phyloP scores from a whole-genome alignment of 2,113 vertebrate genomes.

The Trinectes maculatus region DNA sequence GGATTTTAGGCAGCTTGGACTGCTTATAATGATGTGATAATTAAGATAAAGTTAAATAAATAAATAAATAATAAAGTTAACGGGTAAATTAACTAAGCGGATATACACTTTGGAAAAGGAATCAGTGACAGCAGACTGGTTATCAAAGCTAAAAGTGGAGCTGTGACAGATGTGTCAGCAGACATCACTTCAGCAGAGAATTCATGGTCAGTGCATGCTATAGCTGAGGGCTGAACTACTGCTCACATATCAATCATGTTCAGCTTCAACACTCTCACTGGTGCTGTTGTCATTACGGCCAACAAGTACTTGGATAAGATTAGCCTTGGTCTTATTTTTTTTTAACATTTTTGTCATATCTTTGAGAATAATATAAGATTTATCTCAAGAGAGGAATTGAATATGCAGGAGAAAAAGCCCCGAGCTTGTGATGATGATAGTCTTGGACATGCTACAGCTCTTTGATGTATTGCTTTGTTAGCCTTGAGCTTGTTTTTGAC shows the following conservation, averaged over 20 bases:
- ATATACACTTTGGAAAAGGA: not conserved
- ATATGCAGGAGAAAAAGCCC: not conserved
- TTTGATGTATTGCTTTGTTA: not conserved
- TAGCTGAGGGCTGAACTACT: not conserved
- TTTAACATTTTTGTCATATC: too few species aligned
- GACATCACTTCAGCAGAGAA: not conserved
- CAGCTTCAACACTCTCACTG: not conserved
- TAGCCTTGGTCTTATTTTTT: too few species aligned
- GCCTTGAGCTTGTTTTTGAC: not conserved
- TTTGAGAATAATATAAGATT: not conserved
- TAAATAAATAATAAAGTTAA: too few species aligned
- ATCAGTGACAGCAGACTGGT: not conserved
- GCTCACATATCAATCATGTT: not conserved
- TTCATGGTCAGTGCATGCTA: constrained; percentile 2
- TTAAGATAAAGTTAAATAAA: too few species aligned
- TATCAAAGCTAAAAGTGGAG: not conserved
- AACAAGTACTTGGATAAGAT: not conserved
- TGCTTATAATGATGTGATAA: too few species aligned
- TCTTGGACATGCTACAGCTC: not conserved
- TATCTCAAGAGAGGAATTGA: constrained; percentile 8
- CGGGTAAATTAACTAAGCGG: too few species aligned
- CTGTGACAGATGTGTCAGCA: not conserved
- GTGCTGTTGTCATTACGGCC: not conserved
- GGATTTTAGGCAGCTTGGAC: too few species aligned
- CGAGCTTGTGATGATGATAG: constrained; percentile 1